Conservation (phyloP, 1,140 invertebrate species). For the Bombus superbus region DNA sequence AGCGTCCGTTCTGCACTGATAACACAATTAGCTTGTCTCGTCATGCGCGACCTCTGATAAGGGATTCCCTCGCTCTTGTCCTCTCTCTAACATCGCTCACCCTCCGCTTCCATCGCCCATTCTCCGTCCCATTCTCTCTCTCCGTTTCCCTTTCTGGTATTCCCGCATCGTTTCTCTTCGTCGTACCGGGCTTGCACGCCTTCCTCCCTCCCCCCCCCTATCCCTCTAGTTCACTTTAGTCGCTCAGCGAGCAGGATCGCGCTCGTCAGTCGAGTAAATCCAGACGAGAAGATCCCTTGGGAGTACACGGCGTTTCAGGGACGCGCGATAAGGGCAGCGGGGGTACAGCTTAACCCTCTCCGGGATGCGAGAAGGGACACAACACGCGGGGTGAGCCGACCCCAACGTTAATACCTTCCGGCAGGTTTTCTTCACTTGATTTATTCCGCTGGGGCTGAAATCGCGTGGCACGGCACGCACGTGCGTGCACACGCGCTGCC, state of each 20-base stretch:
- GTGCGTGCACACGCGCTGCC: slow-evolving; percentile 52
- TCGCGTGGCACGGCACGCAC: slow-evolving; percentile 50
- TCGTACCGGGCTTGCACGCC: neutral
- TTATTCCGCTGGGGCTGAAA: slow-evolving; percentile 69
- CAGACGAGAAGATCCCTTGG: slow-evolving; percentile 69
- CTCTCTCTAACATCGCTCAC: slow-evolving; percentile 15
- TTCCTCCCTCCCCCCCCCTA: neutral
- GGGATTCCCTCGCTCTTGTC: slow-evolving; percentile 62
- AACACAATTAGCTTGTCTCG: slow-evolving; percentile 76
- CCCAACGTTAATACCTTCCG: slow-evolving; percentile 77
- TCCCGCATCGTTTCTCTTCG: neutral
- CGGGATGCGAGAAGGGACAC: slow-evolving; percentile 52
- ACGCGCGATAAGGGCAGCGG: slow-evolving; percentile 71
- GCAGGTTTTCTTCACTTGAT: slow-evolving; percentile 77
- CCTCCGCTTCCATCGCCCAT: neutral
- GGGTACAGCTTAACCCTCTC: slow-evolving; percentile 74
- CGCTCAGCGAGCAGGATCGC: slow-evolving; percentile 40
- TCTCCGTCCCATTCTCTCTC: neutral
- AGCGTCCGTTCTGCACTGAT: slow-evolving; percentile 69
- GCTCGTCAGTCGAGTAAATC: slow-evolving; percentile 64
- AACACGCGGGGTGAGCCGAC: slow-evolving; percentile 48
- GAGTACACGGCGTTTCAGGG: slow-evolving; percentile 66
- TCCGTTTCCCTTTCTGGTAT: neutral
- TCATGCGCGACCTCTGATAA: slow-evolving; percentile 76
- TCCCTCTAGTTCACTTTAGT: slow-evolving; percentile 47